phyloP scores from a whole-genome alignment of 1,140 invertebrate species.

The Bombus soroeensis region DNA sequence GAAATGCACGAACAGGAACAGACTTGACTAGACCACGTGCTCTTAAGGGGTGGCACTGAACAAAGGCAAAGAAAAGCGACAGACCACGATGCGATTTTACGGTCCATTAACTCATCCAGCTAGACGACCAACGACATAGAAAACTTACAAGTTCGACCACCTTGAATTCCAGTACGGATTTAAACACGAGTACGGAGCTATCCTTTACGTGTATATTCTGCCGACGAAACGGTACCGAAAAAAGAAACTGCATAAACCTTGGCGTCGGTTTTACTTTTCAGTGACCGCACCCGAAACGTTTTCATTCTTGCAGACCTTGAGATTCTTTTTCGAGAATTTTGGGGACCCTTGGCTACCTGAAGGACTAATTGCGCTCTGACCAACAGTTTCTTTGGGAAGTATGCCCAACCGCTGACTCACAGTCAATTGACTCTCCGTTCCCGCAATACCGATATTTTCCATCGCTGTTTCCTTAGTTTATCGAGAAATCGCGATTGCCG shows the following conservation, averaged over 20 bases:
- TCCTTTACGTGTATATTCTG: too few relatives aligned
- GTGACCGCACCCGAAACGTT: not conserved
- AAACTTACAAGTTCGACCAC: not conserved
- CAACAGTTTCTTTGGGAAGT: not conserved
- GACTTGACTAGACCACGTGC: conserved; percentile 18
- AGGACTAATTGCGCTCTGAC: conserved; percentile 45
- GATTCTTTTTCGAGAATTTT: not conserved
- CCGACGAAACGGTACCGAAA: fast-evolving
- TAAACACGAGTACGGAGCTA: too few relatives aligned
- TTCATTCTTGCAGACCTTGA: conserved; percentile 6
- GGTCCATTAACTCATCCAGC: conserved; percentile 50
- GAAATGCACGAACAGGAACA: too few relatives aligned
- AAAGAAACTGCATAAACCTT: fast-evolving
- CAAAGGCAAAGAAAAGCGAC: not conserved
- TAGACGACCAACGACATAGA: not conserved
- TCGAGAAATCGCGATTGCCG: conserved; percentile 36
- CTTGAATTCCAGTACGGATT: not conserved
- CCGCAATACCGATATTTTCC: not conserved
- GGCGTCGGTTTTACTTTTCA: not conserved
- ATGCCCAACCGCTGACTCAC: conserved; percentile 23
- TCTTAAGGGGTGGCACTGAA: not conserved
- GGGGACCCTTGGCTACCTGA: conserved; percentile 44
- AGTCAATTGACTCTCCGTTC: not conserved
- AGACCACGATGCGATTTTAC: conserved; percentile 56
- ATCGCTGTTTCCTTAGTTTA: not conserved